Evolutionary conservation across 2,797 vertebrate genomes (phyloP), one percentile per base, ranked within the genome.

Genomic region (Hemitrygon akajei): DNA sequence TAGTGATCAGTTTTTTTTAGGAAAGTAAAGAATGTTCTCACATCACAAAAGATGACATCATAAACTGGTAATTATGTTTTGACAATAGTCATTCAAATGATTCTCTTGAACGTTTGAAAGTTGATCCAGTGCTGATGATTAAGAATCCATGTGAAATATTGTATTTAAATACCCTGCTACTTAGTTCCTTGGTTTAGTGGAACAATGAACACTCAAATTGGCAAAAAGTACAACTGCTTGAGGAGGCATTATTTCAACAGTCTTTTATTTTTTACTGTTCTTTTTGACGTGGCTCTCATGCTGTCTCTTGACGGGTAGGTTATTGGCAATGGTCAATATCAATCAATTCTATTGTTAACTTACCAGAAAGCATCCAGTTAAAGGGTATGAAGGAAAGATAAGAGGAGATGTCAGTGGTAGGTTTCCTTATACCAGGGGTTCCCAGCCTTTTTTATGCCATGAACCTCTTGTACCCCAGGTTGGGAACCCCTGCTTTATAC

Each of bases 21-120:
- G n/a, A 73, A 73, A 2, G 76, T 16, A 93, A 40, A 71, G 37
- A 76, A 93, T n/a, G 25, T 76, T 73, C 71, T 20, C 56, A 47
- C 71, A 18, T 93, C 91, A 93, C 25, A 93, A 93, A 58, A 25
- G 30, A 71, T 93, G 91, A 76, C 91, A 93, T 93, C 91, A 93
- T n/a, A 93, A 27, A 93, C 40, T 73, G 71, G 22, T 75, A 1
- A 47, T 76, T 27, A 30, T 76, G 47, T 75, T 56, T 58, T 93
- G 91, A 5, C 71, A 73, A 93, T 6, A 76, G 34, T 34, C 25
- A 75, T 75, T 56, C 40, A 73, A 47, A 93, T 7, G 18, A 10
- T 37, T 69, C n/a, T 22, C 20, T 69, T 69, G 66, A 25, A 89
- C 22, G 86, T 69, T 89, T 69, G 63, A 69, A 10, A 2, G 18